phyloP scores from a whole-genome alignment of 1,140 invertebrate genomes.

The Drosophila simulans region DNA sequence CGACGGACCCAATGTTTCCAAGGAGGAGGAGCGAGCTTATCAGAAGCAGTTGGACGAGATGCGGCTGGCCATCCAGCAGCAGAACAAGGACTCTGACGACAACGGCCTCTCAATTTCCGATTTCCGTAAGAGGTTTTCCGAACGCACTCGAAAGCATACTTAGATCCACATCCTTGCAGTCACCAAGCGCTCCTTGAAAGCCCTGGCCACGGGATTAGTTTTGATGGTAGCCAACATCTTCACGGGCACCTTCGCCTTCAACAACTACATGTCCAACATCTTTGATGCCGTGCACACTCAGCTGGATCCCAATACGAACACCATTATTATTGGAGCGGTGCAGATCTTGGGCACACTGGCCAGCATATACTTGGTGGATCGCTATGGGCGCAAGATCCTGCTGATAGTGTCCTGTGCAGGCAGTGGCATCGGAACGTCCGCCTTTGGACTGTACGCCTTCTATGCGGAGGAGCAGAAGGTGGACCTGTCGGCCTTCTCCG shows the following conservation, averaged over 20 bases:
- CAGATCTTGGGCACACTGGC: constrained; percentile 85
- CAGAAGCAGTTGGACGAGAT: constrained; percentile 67
- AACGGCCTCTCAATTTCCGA: constrained; percentile 35
- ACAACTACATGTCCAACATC: constrained; percentile 86
- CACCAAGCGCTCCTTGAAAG: constrained; percentile 54
- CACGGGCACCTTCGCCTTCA: constrained; percentile 71
- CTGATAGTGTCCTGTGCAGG: constrained; percentile 64
- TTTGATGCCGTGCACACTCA: constrained; percentile 87
- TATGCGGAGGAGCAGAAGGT: constrained; percentile 56
- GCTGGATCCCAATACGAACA: constrained; percentile 86
- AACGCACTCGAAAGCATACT: background rate
- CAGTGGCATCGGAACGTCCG: constrained; percentile 50
- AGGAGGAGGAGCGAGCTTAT: constrained; percentile 44
- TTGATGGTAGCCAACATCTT: constrained; percentile 75
- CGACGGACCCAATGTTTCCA: constrained; percentile 29
- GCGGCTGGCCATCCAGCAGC: constrained; percentile 48
- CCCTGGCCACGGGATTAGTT: constrained; percentile 62
- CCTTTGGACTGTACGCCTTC: constrained; percentile 70
- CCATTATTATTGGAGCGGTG: constrained; percentile 86
- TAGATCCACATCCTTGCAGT: constrained; percentile 27
- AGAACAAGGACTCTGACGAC: constrained; percentile 30
- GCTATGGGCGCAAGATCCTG: constrained; percentile 66
- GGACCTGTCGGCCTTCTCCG: constrained; percentile 50
- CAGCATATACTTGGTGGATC: constrained; percentile 73
- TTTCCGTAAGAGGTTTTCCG: constrained; percentile 62